phyloP scores from a whole-genome alignment of 2,888 invertebrate genomes.

The Autographa pulchrina region DNA sequence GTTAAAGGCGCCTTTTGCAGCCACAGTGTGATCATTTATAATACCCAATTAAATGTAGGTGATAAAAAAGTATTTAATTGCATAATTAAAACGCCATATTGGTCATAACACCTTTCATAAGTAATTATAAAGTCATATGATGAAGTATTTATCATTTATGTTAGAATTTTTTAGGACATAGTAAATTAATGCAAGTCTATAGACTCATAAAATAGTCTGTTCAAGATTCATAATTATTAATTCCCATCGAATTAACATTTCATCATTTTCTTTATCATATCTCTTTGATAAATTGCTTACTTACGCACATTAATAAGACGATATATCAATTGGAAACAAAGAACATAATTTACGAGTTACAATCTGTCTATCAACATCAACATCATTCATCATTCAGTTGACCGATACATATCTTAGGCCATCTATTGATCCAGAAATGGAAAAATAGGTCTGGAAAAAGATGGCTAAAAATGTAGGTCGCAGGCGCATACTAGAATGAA shows the following conservation, averaged over 20 bases:
- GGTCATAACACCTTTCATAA: constrained; percentile 50
- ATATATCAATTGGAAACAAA: constrained; percentile 26
- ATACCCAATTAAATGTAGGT: constrained; percentile 43
- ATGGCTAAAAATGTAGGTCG: background rate
- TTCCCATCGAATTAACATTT: constrained; percentile 20
- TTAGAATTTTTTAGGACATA: constrained; percentile 25
- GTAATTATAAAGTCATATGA: constrained; percentile 37
- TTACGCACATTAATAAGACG: constrained; percentile 10
- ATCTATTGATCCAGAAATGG: background rate
- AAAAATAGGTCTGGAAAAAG: background rate
- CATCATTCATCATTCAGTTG: constrained; percentile 31
- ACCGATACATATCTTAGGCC: constrained; percentile 6
- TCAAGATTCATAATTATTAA: constrained; percentile 29
- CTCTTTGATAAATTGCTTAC: constrained; percentile 29
- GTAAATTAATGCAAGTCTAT: constrained; percentile 6
- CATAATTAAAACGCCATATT: constrained; percentile 50
- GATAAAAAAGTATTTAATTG: constrained; percentile 49
- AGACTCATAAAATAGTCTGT: constrained; percentile 20
- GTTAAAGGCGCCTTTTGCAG: constrained; percentile 44
- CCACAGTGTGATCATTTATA: constrained; percentile 49
- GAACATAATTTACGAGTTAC: constrained; percentile 25
- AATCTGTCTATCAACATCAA: constrained; percentile 26
- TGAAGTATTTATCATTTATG: constrained; percentile 29
- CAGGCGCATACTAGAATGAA: constrained; percentile 12
- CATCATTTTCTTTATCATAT: background rate